Percentiles rank a stretch among this genome's conserved stretches.
Evolutionary conservation across 2,888 invertebrate genomes (phyloP).

Genomic region (Volucella zonaria): DNA sequence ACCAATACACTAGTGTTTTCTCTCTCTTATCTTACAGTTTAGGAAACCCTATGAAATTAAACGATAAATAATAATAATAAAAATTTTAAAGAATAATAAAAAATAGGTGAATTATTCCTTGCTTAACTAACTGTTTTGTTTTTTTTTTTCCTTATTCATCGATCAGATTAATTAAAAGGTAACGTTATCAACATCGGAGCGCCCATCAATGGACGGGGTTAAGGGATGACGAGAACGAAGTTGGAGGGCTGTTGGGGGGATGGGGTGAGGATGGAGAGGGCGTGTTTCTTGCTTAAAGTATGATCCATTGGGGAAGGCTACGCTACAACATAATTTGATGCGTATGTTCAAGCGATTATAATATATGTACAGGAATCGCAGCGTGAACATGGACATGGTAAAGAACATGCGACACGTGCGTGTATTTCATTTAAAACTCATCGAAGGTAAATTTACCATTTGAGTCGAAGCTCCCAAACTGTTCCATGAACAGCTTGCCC

Average conservation of each 20-base stretch:
- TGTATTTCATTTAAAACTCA: conserved; percentile 78
- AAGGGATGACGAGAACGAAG: conserved; percentile 17
- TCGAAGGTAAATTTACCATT: conserved; percentile 78
- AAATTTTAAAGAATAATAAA: conserved; percentile 19
- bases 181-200: conserved; percentile 37
- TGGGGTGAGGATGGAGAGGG: neutral
- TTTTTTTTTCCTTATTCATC: conserved; percentile 21
- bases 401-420: conserved; percentile 3
- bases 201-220: conserved; percentile 11
- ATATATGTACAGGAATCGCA: conserved; percentile 62
- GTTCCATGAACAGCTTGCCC: conserved; percentile 82
- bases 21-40: conserved; percentile 14
- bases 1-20: conserved; percentile 53
- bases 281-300: conserved; percentile 12
- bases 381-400: neutral
- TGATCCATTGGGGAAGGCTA: neutral
- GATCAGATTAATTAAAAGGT: neutral
- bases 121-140: conserved; percentile 39
- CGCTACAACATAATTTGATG: conserved; percentile 48
- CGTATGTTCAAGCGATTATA: conserved; percentile 47
- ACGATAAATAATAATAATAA: conserved; percentile 23
- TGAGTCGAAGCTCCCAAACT: conserved; percentile 75
- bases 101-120: neutral
- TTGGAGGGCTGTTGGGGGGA: too few species aligned
- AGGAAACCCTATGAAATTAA: conserved; percentile 16